Conservation (phyloP, 2,888 invertebrate genomes). For the Leptarthrus brevirostris region DNA sequence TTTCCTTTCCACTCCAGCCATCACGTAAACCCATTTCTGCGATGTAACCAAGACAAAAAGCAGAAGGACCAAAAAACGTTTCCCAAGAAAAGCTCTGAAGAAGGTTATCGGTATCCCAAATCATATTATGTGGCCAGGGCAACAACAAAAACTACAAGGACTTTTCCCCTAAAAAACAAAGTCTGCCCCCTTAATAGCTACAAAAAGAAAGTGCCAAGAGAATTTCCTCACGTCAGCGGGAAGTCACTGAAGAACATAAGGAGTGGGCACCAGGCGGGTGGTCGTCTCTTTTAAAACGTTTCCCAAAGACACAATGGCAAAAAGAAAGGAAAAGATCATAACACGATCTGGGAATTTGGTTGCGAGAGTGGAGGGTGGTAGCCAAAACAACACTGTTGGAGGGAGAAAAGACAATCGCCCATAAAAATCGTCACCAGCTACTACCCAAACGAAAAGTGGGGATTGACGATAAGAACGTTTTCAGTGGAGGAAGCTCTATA, state of each 20-base stretch:
- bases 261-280: not conserved
- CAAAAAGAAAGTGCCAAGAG: constrained; percentile 5
- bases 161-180: constrained; percentile 29
- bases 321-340: constrained; percentile 34
- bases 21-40: constrained; percentile 1
- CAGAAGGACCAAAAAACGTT: constrained; percentile 23
- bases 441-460: constrained; percentile 11
- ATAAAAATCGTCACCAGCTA: constrained; percentile 29
- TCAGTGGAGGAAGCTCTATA: constrained; percentile 19
- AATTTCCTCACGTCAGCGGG: not conserved
- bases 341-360: not conserved
- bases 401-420: constrained; percentile 35
- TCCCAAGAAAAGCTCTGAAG: constrained; percentile 8
- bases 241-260: no score
- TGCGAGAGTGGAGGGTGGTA: not conserved
- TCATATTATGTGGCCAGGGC: constrained; percentile 40
- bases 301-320: constrained; percentile 15
- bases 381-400: not conserved
- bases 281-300: not conserved
- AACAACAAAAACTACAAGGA: constrained; percentile 8
- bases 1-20: constrained; percentile 15
- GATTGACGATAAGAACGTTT: constrained; percentile 23
- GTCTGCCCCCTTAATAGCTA: constrained; percentile 37
- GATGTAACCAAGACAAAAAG: constrained; percentile 32
- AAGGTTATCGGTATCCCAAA: constrained; percentile 35